Evolutionary conservation across 2,113 vertebrate species (phyloP).

Genomic region (Leptodactylus fuscus): DNA sequence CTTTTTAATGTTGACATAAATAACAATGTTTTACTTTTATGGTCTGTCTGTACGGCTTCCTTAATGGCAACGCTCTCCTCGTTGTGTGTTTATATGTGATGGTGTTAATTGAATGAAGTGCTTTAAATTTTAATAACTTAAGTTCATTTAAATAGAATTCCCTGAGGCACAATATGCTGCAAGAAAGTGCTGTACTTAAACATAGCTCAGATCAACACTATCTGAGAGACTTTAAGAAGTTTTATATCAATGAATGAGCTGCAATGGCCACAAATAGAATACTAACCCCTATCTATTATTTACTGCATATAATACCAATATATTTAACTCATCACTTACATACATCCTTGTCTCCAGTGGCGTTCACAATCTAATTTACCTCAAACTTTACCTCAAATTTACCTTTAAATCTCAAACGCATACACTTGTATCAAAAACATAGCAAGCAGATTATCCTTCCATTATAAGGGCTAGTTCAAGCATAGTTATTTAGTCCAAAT

Average conservation of each 20-base stretch:
- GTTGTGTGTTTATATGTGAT: constrained; percentile 44
- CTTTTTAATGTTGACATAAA: constrained; percentile 9
- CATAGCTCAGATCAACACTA: constrained; percentile 26
- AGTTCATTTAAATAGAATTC: constrained; percentile 58
- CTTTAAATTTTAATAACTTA: constrained; percentile 58
- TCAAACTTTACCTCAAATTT: no score
- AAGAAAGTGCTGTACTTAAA: constrained; percentile 43
- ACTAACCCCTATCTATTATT: no score
- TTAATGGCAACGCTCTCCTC: constrained; percentile 3
- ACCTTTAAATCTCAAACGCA: no score
- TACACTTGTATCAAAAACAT: background rate
- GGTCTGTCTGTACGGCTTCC: background rate
- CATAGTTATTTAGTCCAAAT: no score
- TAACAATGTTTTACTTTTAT: constrained; percentile 20
- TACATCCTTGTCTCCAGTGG: background rate
- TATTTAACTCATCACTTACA: background rate
- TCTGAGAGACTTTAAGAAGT: background rate
- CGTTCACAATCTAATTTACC: background rate
- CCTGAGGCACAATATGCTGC: constrained; percentile 48
- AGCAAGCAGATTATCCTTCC: background rate
- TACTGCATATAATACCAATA: no score
- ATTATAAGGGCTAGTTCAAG: no score
- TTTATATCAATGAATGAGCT: background rate
- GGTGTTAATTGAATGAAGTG: constrained; percentile 48
- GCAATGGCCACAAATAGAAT: background rate